Percentiles rank a stretch among this genome's conserved stretches.
Conservation (phyloP, 2,888 invertebrate genomes). For the Pristionchus fissidentatus region DNA sequence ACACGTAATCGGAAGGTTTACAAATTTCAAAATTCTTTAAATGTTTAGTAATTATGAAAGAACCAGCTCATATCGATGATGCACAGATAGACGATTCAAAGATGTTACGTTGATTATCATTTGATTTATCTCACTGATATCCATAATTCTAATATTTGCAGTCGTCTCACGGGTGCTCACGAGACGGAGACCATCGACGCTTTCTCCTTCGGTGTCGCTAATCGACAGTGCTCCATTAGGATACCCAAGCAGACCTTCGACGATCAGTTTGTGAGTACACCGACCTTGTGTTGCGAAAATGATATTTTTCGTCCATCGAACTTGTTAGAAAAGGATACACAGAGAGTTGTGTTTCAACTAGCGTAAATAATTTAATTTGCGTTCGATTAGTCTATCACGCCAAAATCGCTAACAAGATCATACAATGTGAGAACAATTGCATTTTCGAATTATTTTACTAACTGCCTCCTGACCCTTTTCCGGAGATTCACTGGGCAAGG, state of each 20-base stretch:
- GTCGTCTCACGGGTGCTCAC: conserved; percentile 90
- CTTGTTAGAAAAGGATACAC: neutral
- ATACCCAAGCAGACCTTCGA: conserved; percentile 87
- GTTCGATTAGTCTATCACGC: no score
- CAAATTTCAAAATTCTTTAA: no score
- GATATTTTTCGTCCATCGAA: no score
- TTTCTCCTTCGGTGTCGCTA: conserved; percentile 82
- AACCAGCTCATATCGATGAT: no score
- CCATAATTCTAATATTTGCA: neutral
- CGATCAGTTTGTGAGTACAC: conserved; percentile 78
- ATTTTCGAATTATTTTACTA: neutral
- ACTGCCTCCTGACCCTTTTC: neutral
- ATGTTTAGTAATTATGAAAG: neutral
- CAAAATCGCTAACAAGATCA: no score
- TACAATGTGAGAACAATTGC: neutral
- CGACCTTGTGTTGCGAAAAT: conserved; percentile 79
- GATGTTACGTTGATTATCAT: neutral
- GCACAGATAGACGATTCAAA: neutral
- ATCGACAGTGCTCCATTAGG: conserved; percentile 88
- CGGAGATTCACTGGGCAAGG: neutral
- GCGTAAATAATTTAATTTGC: no score
- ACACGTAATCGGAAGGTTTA: no score
- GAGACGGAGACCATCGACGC: conserved; percentile 97
- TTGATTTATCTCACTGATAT: neutral
- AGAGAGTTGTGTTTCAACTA: no score